These are phyloP conservation scores for Scaptomyza pallida DNA, from an alignment of 1,140 invertebrate genomes.

Conservation along the genomic window DNA sequence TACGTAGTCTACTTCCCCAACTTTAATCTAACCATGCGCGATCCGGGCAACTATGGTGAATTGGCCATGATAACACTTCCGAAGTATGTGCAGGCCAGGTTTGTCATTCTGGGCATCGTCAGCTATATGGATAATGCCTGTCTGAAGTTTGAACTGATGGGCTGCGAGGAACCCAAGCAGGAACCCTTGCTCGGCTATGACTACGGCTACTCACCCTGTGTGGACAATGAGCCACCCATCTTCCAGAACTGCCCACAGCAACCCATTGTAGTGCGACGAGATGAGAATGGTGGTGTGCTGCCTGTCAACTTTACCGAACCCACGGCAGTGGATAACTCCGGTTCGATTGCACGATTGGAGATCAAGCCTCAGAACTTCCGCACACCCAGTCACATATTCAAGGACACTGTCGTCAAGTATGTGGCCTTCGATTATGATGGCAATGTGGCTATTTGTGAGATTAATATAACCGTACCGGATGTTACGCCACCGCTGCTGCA, in stretches of 20 bases:
- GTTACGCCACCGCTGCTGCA: constrained; percentile 96
- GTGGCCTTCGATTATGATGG: constrained; percentile 98
- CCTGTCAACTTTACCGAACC: constrained; percentile 97
- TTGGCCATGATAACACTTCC: constrained; percentile 97
- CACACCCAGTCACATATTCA: constrained; percentile 94
- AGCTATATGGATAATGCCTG: constrained; percentile 98
- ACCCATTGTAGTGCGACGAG: constrained; percentile 94
- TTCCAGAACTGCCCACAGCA: constrained; percentile 98
- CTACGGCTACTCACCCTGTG: constrained; percentile 96
- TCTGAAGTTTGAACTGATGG: constrained; percentile 97
- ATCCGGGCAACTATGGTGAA: constrained; percentile 97
- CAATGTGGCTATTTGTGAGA: constrained; percentile 98
- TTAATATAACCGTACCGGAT: constrained; percentile 97
- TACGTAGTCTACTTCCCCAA: constrained; percentile 98
- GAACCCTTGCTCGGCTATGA: constrained; percentile 96
- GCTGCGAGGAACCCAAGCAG: constrained; percentile 92
- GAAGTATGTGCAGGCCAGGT: constrained; percentile 95
- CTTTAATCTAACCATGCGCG: constrained; percentile 96
- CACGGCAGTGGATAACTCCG: constrained; percentile 96
- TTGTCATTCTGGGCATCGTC: constrained; percentile 96
- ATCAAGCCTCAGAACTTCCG: constrained; percentile 95
- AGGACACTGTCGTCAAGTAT: constrained; percentile 97
- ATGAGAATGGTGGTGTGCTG: constrained; percentile 92
- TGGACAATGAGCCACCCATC: constrained; percentile 97
- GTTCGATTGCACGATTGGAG: constrained; percentile 95